A percentile compares a stretch with the other conserved stretches of the same genome.
Conservation (phyloP, 2,797 vertebrate genomes). For the Strix occidentalis region DNA sequence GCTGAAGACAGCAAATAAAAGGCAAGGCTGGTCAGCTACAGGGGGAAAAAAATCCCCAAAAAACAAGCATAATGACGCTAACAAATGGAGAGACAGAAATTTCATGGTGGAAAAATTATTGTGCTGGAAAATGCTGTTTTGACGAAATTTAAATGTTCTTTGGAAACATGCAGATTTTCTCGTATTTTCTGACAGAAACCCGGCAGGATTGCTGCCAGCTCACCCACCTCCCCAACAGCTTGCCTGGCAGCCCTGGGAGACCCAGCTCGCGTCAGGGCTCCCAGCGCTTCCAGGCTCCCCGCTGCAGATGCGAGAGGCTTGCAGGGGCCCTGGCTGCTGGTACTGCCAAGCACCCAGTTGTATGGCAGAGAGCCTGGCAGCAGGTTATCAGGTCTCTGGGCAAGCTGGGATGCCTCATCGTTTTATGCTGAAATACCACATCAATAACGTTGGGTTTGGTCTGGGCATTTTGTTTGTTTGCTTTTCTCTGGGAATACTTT, state of each 20-base stretch:
- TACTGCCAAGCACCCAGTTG: not conserved
- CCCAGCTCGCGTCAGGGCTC: not conserved
- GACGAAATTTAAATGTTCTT: not conserved
- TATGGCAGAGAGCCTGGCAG: not conserved
- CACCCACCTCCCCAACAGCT: conserved; percentile 5
- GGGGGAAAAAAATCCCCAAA: accelerated
- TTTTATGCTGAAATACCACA: not conserved
- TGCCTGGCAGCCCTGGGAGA: conserved; percentile 17
- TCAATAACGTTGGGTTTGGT: not conserved
- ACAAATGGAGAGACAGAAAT: not conserved
- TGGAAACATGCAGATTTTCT: not conserved
- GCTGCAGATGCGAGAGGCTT: not conserved
- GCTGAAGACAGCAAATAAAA: not conserved
- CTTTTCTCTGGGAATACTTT: too few relatives aligned
- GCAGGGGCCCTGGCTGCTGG: not conserved
- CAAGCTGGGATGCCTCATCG: not conserved
- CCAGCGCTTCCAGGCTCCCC: not conserved
- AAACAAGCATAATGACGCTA: not conserved
- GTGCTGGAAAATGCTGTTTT: not conserved
- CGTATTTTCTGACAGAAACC: not conserved
- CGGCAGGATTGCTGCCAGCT: not conserved
- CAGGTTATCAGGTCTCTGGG: not conserved
- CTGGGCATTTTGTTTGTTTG: not conserved
- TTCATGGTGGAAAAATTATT: not conserved
- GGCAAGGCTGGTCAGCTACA: not conserved